These are phyloP conservation scores for Harpalus rufipes DNA, from an alignment of 2,888 invertebrate genomes.

Conservation along the genomic window DNA sequence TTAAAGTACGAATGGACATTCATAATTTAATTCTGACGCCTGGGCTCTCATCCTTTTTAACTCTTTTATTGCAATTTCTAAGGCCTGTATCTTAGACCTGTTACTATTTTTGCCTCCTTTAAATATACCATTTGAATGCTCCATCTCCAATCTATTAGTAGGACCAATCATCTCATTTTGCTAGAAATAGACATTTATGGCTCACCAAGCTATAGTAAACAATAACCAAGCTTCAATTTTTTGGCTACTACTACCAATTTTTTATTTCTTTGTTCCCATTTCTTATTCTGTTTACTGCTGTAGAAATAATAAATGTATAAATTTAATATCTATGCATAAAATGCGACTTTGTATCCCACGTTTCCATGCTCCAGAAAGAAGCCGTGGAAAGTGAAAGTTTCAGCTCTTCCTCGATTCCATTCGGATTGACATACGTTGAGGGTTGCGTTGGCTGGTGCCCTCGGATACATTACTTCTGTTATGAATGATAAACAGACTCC, in stretches of 20 bases:
- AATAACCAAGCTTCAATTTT: not conserved
- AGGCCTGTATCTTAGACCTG: too few relatives aligned
- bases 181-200: too few relatives aligned
- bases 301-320: not conserved
- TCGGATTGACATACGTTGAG: constrained; percentile 15
- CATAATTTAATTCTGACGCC: too few relatives aligned
- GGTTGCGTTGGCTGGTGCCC: not conserved
- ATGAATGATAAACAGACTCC: constrained; percentile 65
- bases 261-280: not conserved
- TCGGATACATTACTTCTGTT: constrained; percentile 65
- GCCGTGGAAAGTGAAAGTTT: constrained; percentile 5
- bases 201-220: too few relatives aligned
- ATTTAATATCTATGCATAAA: not conserved
- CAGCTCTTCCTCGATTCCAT: constrained; percentile 8
- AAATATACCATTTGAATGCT: too few relatives aligned
- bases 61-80: too few relatives aligned
- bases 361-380: not conserved
- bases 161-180: too few relatives aligned
- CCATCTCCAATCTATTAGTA: too few relatives aligned
- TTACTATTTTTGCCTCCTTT: too few relatives aligned
- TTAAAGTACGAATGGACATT: too few relatives aligned
- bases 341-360: not conserved
- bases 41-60: too few relatives aligned
- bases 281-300: not conserved
- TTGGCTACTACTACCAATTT: not conserved